Conservation (phyloP, 2,113 vertebrate genomes). For the Enhydra lutris region DNA sequence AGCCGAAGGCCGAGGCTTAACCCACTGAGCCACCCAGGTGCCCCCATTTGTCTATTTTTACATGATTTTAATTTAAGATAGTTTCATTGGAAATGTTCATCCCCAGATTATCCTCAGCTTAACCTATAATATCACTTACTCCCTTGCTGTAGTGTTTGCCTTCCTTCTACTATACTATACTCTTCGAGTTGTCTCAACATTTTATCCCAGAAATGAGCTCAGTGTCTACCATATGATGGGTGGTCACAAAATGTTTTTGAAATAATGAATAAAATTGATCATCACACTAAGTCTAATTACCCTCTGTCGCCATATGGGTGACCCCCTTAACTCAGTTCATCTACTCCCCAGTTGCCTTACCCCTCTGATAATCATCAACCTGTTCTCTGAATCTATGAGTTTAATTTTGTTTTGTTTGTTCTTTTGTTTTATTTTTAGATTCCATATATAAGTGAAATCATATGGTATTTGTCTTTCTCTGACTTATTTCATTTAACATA, state of each 20-base stretch:
- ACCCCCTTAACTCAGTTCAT: not conserved
- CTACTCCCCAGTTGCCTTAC: not conserved
- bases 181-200: not conserved
- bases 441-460: not conserved
- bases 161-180: not conserved
- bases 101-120: not conserved
- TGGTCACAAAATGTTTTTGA: not conserved
- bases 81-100: not conserved
- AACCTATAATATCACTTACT: too few species aligned
- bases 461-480: not conserved
- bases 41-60: not conserved
- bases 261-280: not conserved
- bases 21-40: too few species aligned
- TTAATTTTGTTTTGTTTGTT: not conserved
- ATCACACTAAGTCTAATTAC: not conserved
- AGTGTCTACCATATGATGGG: not conserved
- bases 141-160: not conserved
- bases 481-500: not conserved
- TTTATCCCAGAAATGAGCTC: not conserved
- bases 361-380: not conserved
- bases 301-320: not conserved
- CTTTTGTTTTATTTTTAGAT: not conserved
- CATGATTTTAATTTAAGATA: accelerated
- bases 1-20: too few species aligned
- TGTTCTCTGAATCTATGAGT: not conserved